Conservation (phyloP, 2,888 invertebrate genomes). For the Pollenia angustigena region DNA sequence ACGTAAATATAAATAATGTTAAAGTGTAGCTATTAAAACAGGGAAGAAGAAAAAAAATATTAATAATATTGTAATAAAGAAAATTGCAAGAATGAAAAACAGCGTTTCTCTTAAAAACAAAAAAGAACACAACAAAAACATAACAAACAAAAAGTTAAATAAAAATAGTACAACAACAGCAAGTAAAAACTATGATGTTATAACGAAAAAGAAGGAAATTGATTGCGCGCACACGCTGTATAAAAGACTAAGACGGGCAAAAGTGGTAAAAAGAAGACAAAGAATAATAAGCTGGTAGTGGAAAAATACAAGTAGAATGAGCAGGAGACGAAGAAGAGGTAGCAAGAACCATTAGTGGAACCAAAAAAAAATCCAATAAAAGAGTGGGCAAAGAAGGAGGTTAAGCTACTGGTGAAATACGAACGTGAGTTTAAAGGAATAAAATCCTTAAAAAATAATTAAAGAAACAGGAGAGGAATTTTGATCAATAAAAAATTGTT, state of each 20-base stretch:
- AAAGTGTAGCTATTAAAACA: slow-evolving; percentile 74
- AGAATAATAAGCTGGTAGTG: slow-evolving; percentile 22
- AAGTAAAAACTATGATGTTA: slow-evolving; percentile 39
- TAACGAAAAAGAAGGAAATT: slow-evolving; percentile 66
- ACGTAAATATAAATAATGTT: slow-evolving; percentile 81
- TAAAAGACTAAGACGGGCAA: slow-evolving; percentile 59
- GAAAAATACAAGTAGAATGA: not conserved
- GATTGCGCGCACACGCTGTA: slow-evolving; percentile 72
- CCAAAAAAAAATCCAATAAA: slow-evolving; percentile 36
- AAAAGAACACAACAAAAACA: slow-evolving; percentile 74
- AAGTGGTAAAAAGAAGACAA: slow-evolving; percentile 53
- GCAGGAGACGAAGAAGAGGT: slow-evolving; percentile 23
- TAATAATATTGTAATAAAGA: slow-evolving; percentile 77
- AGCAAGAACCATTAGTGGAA: slow-evolving; percentile 49
- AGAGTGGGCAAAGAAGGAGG: slow-evolving; percentile 65
- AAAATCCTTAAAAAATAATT: not conserved
- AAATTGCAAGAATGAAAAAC: slow-evolving; percentile 76
- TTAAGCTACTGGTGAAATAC: slow-evolving; percentile 28
- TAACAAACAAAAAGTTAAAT: slow-evolving; percentile 77
- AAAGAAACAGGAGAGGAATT: not conserved
- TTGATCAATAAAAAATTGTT: too few species aligned
- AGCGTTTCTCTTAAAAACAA: slow-evolving; percentile 55
- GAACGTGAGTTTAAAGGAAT: slow-evolving; percentile 29
- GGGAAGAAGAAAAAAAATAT: slow-evolving; percentile 75
- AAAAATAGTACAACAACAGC: slow-evolving; percentile 62